A percentile compares a stretch with the other conserved stretches of the same genome.
Conservation (phyloP, 2,888 invertebrate genomes). For the Homarus gammarus region DNA sequence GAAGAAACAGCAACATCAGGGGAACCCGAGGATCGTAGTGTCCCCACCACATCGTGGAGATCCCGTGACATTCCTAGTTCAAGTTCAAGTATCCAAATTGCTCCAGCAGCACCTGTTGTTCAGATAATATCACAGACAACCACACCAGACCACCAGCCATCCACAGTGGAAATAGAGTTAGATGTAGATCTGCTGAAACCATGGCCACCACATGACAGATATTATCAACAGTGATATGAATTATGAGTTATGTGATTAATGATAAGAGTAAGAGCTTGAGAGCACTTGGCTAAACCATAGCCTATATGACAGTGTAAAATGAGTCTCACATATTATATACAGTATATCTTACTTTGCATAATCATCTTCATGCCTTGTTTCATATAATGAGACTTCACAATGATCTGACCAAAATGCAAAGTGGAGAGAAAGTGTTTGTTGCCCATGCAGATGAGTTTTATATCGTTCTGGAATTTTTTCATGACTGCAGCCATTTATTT, state of each 20-base stretch:
- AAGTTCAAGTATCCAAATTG: conserved; percentile 49
- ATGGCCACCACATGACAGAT: conserved; percentile 61
- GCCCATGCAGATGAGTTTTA: background rate
- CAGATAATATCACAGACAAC: conserved; percentile 63
- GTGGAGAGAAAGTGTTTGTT: background rate
- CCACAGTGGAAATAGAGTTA: conserved; percentile 63
- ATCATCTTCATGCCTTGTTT: background rate
- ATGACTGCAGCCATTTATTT: background rate
- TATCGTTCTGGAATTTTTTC: background rate
- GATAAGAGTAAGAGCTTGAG: background rate
- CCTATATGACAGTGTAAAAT: background rate
- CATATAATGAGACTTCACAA: background rate
- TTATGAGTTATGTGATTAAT: background rate
- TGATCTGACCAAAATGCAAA: background rate
- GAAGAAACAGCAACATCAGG: conserved; percentile 11
- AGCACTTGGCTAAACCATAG: background rate
- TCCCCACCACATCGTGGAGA: conserved; percentile 48
- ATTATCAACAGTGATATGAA: conserved; percentile 60
- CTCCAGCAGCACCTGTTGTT: conserved; percentile 57
- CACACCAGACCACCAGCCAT: conserved; percentile 61
- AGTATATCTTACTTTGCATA: background rate
- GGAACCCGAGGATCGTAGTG: conserved; percentile 37
- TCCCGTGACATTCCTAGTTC: conserved; percentile 46
- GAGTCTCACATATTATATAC: background rate
- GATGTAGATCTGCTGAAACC: conserved; percentile 63